A percentile compares a stretch with the other conserved stretches of the same genome.
phyloP scores from a whole-genome alignment of 2,888 invertebrate genomes.

The Chouioia cunea region DNA sequence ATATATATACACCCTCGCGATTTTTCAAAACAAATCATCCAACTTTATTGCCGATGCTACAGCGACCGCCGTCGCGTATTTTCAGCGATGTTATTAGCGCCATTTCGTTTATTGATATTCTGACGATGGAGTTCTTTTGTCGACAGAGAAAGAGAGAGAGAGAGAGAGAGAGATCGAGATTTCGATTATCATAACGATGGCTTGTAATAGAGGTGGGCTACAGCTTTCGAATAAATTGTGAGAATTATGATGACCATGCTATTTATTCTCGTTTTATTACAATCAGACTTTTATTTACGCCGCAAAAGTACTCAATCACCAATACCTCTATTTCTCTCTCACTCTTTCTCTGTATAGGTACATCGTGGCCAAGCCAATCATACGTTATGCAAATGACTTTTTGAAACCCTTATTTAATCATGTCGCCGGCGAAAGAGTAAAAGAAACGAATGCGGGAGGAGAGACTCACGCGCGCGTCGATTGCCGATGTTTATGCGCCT shows the following conservation, averaged over 20 bases:
- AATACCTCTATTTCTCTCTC: not conserved
- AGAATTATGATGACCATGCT: too few relatives aligned
- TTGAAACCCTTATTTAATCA: slow-evolving; percentile 26
- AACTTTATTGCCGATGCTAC: not conserved
- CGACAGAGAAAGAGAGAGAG: too few relatives aligned
- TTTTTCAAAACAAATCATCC: too few relatives aligned
- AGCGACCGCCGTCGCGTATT: slow-evolving; percentile 3
- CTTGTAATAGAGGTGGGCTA: too few relatives aligned
- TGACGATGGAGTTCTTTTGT: too few relatives aligned
- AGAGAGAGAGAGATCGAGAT: too few relatives aligned
- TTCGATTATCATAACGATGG: too few relatives aligned
- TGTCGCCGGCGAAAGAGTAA: not conserved
- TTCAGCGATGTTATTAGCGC: slow-evolving; percentile 23
- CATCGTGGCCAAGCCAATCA: not conserved
- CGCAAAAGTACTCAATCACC: not conserved
- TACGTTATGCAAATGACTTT: slow-evolving; percentile 19
- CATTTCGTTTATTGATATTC: slow-evolving; percentile 21
- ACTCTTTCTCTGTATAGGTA: not conserved
- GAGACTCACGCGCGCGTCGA: slow-evolving; percentile 1
- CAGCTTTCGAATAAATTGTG: too few relatives aligned
- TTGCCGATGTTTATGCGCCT: slow-evolving; percentile 58
- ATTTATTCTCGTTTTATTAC: too few relatives aligned
- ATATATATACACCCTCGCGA: too few relatives aligned
- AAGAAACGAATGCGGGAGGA: too few relatives aligned
- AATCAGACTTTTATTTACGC: too few relatives aligned